Conservation (phyloP, 2,797 vertebrate species). For the Danionella dracula region DNA sequence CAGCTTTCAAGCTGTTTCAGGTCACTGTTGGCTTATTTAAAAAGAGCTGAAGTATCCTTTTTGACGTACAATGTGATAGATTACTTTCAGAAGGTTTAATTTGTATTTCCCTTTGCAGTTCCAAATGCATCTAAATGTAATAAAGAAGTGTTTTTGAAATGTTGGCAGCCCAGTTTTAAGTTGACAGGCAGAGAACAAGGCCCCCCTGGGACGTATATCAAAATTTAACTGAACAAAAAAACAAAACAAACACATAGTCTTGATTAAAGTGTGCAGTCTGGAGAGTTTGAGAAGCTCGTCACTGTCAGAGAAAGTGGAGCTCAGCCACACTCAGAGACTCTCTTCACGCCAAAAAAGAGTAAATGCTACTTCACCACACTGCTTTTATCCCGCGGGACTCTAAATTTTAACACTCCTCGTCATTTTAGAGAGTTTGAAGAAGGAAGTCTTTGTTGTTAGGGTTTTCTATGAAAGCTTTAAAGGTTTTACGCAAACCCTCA, state of each 20-base stretch:
- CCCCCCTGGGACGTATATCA: background rate
- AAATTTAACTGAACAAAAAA: background rate
- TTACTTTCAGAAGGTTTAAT: background rate
- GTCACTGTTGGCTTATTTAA: background rate
- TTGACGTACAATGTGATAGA: background rate
- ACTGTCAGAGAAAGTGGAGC: background rate
- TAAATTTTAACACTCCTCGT: too few relatives aligned
- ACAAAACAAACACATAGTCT: background rate
- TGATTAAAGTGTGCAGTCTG: constrained; percentile 2
- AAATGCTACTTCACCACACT: background rate
- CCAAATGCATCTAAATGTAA: background rate
- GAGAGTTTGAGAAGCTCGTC: background rate
- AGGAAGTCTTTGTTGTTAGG: too few relatives aligned
- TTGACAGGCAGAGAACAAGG: constrained; percentile 4
- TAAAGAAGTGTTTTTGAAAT: background rate
- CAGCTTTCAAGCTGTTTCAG: background rate
- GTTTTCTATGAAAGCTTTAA: too few relatives aligned
- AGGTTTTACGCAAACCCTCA: too few relatives aligned
- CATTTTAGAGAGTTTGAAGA: too few relatives aligned
- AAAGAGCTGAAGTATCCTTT: background rate
- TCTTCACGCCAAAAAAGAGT: background rate
- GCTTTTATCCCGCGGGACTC: background rate
- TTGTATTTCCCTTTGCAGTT: background rate
- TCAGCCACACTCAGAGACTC: background rate
- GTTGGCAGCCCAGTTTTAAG: constrained; percentile 1